Evolutionary conservation across 1,140 invertebrate species (phyloP), one percentile per base, ranked within the genome.

Genomic region (Drosophila persimilis): DNA sequence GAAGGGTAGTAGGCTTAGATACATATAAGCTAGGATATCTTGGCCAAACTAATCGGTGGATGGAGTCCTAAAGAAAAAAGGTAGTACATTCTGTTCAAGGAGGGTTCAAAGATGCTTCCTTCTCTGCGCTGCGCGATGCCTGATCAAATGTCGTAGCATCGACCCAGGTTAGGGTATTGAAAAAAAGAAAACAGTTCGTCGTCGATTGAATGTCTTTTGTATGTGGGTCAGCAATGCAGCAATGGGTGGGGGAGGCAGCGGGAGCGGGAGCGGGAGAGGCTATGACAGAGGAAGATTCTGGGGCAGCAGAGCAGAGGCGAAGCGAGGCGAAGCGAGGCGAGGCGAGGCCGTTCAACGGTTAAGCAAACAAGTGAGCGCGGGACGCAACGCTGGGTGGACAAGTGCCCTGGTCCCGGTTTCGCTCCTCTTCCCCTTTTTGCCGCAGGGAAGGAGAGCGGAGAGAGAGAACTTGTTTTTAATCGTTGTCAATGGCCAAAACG

Each of bases 401-500:
- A 85, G 59, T 85, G 81, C 65, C 76, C 75, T 73, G 80, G 64
- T 84, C 80, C 80, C 64, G 61, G 71, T 80, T 63, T 53, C 54
- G 0, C 15, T 8, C 3, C 17, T 15, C 17, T 26, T 20, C 20
- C 6, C 15, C 11, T 1, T 9, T 9, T 3, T 46, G 20, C 22
- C 15, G 46, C 55, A 62, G 50, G 56, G 46, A 54, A 63, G 46
- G 24, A 41, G n/a, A 15, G 22, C 22, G 39, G 17, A 8, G 39
- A 26, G 55, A 31, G 53, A 50, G 88, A 88, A 88, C 83, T 83
- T 64, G 83, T 88, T 88, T 88, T 88, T 86, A 86, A 86, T 88
- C 83, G 83, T 88, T 86, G 83, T 86, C 83, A 86, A 86, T 86
- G 72, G 72, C 83, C 83, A 86, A 86, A 86, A 88, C 83, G 83